Evolutionary conservation across 2,113 vertebrate species (phyloP).

Genomic region (Eclectus roratus): DNA sequence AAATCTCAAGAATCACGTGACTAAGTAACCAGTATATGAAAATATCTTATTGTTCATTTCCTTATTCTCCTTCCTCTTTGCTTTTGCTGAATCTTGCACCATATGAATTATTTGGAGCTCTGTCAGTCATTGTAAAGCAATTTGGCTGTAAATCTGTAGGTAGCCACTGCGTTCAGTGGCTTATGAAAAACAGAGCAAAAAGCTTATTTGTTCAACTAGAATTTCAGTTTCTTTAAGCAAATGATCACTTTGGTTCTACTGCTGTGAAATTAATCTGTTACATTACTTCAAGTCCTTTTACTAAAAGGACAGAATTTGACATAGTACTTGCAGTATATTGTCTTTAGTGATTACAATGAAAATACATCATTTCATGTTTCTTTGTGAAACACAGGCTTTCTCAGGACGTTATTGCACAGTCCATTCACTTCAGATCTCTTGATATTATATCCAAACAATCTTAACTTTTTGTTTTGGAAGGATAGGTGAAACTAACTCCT

Average conservation of each 20-base stretch:
- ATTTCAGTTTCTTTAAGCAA: background rate
- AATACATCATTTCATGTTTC: background rate
- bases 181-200: background rate
- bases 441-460: background rate
- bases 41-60: background rate
- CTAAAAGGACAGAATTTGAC: background rate
- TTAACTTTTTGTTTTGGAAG: background rate
- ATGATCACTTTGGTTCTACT: background rate
- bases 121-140: background rate
- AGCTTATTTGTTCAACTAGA: background rate
- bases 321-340: background rate
- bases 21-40: background rate
- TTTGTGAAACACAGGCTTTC: background rate
- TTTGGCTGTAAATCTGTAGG: background rate
- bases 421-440: background rate
- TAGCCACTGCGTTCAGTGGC: background rate
- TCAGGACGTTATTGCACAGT: background rate
- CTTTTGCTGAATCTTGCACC: background rate
- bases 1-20: background rate
- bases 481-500: background rate
- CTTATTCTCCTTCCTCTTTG: background rate
- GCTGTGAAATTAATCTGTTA: background rate
- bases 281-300: background rate
- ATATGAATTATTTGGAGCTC: background rate
- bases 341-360: background rate